Percentiles rank a stretch among this genome's conserved stretches.
Conservation (phyloP, 2,797 vertebrate species). For the Acanthurus leucopareius region DNA sequence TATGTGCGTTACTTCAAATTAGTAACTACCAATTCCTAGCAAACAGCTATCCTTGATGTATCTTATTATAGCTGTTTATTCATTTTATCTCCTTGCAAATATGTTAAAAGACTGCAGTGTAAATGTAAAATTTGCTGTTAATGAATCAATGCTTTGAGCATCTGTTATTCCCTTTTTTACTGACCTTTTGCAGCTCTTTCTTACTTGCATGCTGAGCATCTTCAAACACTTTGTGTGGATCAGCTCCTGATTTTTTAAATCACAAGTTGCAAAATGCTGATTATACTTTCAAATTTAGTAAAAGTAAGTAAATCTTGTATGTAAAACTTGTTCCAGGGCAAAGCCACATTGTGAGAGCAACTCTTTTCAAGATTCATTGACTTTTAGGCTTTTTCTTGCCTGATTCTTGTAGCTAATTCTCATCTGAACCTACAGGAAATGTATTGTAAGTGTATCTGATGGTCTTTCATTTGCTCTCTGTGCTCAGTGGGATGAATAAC, state of each 20-base stretch:
- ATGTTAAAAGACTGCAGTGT: too few relatives aligned
- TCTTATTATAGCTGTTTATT: not conserved
- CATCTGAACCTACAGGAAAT: not conserved
- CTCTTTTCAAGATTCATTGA: not conserved
- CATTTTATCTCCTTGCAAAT: not conserved
- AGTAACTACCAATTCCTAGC: too few relatives aligned
- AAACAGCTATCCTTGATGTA: too few relatives aligned
- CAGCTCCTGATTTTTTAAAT: not conserved
- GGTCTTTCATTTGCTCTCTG: not conserved
- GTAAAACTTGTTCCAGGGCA: not conserved
- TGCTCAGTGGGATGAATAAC: not conserved
- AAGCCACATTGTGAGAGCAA: not conserved
- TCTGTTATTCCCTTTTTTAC: not conserved
- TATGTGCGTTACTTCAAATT: too few relatives aligned
- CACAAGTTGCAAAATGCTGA: not conserved
- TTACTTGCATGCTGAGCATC: not conserved
- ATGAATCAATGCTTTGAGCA: not conserved
- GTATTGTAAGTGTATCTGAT: not conserved
- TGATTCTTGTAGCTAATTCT: not conserved
- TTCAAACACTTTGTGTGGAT: not conserved
- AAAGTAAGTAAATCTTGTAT: constrained; percentile 14
- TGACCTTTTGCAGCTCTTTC: not conserved
- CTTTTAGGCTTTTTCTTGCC: not conserved
- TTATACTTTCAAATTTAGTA: not conserved
- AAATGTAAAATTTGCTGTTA: too few relatives aligned